Percentiles rank a stretch among this genome's conserved stretches.
These are phyloP conservation scores for Drosophila mercatorum DNA, from an alignment of 2,888 invertebrate genomes.

Conservation along the genomic window DNA sequence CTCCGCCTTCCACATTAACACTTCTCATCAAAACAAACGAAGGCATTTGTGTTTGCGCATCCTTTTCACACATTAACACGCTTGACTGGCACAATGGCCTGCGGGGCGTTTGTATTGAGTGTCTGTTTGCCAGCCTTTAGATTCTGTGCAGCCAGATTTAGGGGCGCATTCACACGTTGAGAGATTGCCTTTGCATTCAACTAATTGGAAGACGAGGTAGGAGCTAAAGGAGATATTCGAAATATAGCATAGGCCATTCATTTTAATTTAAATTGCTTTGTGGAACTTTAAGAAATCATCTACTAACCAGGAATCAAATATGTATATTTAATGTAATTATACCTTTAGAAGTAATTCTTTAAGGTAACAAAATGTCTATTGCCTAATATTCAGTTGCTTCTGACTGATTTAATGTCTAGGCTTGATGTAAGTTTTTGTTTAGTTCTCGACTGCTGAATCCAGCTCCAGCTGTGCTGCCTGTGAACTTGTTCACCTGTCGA, in stretches of 20 bases:
- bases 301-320: neutral
- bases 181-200: constrained; percentile 14
- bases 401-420: constrained; percentile 19
- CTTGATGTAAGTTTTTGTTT: constrained; percentile 23
- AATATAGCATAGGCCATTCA: neutral
- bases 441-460: constrained; percentile 12
- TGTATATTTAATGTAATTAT: neutral
- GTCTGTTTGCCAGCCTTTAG: constrained; percentile 32
- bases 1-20: constrained; percentile 40
- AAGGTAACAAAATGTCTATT: constrained; percentile 16
- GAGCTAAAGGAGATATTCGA: neutral
- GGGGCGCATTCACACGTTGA: constrained; percentile 20
- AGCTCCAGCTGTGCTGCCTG: constrained; percentile 39
- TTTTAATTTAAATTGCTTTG: neutral
- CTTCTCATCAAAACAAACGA: constrained; percentile 59
- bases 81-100: constrained; percentile 26
- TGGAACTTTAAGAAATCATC: neutral
- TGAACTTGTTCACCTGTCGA: constrained; percentile 71
- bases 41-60: constrained; percentile 33
- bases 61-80: constrained; percentile 58
- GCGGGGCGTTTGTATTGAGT: constrained; percentile 39
- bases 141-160: constrained; percentile 20
- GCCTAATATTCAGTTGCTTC: constrained; percentile 15
- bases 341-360: neutral
- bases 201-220: neutral